Base-by-base conservation (phyloP, 2,797 vertebrate species). In the Phyllotis vaccarum region DNA sequence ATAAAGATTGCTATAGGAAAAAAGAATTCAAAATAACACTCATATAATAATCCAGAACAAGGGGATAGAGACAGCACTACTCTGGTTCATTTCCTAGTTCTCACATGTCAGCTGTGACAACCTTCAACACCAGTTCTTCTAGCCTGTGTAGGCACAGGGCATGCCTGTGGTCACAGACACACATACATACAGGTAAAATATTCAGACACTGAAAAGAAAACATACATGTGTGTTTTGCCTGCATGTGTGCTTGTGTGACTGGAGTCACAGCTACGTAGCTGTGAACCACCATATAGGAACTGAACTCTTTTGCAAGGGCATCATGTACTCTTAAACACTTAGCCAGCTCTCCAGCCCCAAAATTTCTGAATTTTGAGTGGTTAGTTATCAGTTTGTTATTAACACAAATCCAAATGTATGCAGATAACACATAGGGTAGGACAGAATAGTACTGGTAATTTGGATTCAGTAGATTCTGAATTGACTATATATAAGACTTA, bases 401-500 rank as follows among this genome's bases (percentile, higher is more conserved):
- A 87, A n/a, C 19, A n/a, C 70, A 90, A 56, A 52, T 70, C 62
- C 62, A 62, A 83, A 16, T 78, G 76, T 86, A 37, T 89, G 6
- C 29, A 85, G 21, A 43, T 87, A 74, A 10, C n/a, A 60, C 60
- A 64, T 31, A 40, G 75, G 22, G 70, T 11, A 86, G 9, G 68
- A 43, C 68, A 95, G 49, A 68, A 79, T 60, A 75, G 6, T 74
- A 29, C 40, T 17, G 31, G 60, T 74, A 85, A 64, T 72, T 95
- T 96, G 79, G 94, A 91, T 92, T 92, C 34, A 11, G 7, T 56
- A 52, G 70, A 40, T 87, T 91, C 34, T 90, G 49, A 89, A 60
- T 76, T 93, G 70, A 27, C 43, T 90, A 0, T 85, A 13, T 93
- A 2, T 85, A 91, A 93, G 34, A 10, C 81, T 16, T 93, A 46